Evolutionary conservation across 2,888 invertebrate genomes (phyloP).

Genomic region (Cataglyphis livida): DNA sequence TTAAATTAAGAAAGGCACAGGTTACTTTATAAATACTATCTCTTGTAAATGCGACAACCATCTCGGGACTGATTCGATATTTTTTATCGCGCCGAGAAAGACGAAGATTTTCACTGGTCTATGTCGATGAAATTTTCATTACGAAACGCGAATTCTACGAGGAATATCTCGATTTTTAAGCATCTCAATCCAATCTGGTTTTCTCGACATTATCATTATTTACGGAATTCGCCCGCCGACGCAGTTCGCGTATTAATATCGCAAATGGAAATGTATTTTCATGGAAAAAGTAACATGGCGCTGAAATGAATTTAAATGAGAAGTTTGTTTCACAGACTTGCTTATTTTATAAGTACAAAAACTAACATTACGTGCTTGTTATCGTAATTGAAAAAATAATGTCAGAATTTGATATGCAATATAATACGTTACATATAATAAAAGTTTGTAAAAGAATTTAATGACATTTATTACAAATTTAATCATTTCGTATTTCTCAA

Average conservation of each 20-base stretch:
- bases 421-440: constrained; percentile 18
- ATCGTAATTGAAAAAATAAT: constrained; percentile 28
- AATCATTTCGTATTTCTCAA: background rate
- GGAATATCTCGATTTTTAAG: constrained; percentile 44
- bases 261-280: constrained; percentile 50
- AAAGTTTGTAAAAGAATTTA: background rate
- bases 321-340: constrained; percentile 32
- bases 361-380: constrained; percentile 34
- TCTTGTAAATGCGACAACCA: constrained; percentile 15
- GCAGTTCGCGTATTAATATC: constrained; percentile 46
- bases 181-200: constrained; percentile 32
- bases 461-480: background rate
- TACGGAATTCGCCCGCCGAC: constrained; percentile 6
- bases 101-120: background rate
- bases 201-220: constrained; percentile 46
- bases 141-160: constrained; percentile 14
- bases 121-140: constrained; percentile 22
- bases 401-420: constrained; percentile 13
- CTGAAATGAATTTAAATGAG: constrained; percentile 48
- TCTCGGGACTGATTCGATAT: background rate
- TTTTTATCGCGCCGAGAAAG: background rate
- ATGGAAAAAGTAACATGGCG: constrained; percentile 43
- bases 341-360: constrained; percentile 22
- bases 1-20: constrained; percentile 66
- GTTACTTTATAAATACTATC: constrained; percentile 7